Evolutionary conservation across 2,797 vertebrate genomes (phyloP).

Genomic region (Limnodromus scolopaceus): DNA sequence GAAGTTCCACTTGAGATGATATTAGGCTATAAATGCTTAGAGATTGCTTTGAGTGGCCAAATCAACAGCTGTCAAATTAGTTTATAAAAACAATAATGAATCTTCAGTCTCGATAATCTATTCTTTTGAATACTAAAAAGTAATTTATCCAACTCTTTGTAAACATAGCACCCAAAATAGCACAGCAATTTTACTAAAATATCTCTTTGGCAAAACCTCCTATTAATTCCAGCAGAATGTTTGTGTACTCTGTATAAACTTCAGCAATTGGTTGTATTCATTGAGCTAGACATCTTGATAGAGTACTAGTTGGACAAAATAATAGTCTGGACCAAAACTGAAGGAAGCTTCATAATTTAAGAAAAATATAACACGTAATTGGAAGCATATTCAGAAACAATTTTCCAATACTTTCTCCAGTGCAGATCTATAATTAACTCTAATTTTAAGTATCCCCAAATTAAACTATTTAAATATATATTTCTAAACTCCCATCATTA

Average conservation of each 20-base stretch:
- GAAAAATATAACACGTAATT: not conserved
- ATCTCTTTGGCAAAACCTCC: not conserved
- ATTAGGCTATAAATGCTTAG: not conserved
- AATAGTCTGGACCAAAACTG: not conserved
- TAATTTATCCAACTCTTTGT: not conserved
- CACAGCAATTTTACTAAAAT: not conserved
- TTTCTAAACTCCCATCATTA: not conserved
- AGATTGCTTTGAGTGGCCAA: not conserved
- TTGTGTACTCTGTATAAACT: not conserved
- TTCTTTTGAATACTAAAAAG: not conserved
- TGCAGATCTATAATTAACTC: not conserved
- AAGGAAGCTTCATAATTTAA: not conserved
- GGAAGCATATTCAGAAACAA: not conserved
- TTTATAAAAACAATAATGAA: not conserved
- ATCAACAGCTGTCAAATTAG: not conserved
- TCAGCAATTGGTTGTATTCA: not conserved
- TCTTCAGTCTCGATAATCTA: not conserved
- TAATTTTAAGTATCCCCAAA: not conserved
- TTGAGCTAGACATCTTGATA: not conserved
- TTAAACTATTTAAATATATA: not conserved
- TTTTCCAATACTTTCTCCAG: not conserved
- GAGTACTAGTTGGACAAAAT: not conserved
- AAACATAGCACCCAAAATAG: not conserved
- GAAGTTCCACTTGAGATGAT: not conserved
- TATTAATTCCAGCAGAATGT: not conserved